Evolutionary conservation across 2,797 vertebrate species (phyloP).

Genomic region (Malacoraja senta): DNA sequence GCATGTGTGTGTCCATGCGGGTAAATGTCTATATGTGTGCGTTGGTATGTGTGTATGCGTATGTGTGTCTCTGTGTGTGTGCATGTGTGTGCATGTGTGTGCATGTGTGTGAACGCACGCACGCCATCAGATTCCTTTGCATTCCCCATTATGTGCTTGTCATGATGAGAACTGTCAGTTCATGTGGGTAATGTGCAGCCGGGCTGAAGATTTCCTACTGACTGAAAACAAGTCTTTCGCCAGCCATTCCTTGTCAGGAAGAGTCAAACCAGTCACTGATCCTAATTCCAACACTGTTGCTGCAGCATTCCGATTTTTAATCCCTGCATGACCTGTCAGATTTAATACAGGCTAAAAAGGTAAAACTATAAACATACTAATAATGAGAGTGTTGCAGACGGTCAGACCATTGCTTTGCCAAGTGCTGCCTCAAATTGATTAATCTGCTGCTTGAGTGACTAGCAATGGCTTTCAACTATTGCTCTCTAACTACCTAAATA

Average conservation of each 20-base stretch:
- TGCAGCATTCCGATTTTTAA: constrained; percentile 95
- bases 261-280: constrained; percentile 86
- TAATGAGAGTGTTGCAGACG: constrained; percentile 61
- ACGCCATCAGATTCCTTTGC: constrained; percentile 40
- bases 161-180: constrained; percentile 70
- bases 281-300: constrained; percentile 90
- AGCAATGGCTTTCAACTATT: constrained; percentile 30
- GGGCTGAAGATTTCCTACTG: constrained; percentile 87
- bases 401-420: constrained; percentile 47
- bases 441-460: constrained; percentile 47
- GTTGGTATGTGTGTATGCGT: background rate
- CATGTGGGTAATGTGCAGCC: constrained; percentile 70
- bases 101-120: background rate
- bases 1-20: background rate
- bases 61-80: background rate
- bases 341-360: constrained; percentile 76
- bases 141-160: constrained; percentile 50
- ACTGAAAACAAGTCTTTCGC: constrained; percentile 76
- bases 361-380: constrained; percentile 73
- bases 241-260: constrained; percentile 85
- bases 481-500: background rate
- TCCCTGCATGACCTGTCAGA: constrained; percentile 90
- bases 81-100: background rate
- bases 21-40: background rate
- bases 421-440: constrained; percentile 46